Evolutionary conservation across 1,140 invertebrate genomes (phyloP).

Genomic region (Mercenaria mercenaria): DNA sequence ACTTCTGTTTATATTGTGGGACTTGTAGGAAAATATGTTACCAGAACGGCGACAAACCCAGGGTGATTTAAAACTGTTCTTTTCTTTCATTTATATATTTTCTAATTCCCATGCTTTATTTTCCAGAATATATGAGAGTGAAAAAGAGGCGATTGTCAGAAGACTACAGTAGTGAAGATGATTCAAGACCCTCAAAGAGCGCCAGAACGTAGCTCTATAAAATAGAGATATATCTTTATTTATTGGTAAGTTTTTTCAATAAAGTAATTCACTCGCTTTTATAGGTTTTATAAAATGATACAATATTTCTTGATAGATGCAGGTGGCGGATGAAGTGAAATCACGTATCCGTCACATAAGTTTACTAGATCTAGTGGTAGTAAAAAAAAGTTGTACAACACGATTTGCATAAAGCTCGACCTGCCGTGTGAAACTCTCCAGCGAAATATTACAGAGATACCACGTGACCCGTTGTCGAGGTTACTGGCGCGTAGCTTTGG

Average conservation of each 20-base stretch:
- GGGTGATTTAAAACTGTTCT: too few relatives aligned
- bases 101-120: too few relatives aligned
- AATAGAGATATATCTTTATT: conserved; percentile 4
- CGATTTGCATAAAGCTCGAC: conserved; percentile 60
- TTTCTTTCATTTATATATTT: too few relatives aligned
- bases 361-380: neutral
- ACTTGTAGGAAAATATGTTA: too few relatives aligned
- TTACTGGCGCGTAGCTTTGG: conserved; percentile 52
- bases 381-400: conserved; percentile 28
- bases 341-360: neutral
- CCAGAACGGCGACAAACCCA: too few relatives aligned
- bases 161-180: neutral
- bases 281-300: neutral
- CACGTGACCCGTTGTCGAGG: conserved; percentile 58
- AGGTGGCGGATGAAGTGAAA: too few relatives aligned
- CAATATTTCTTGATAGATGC: too few relatives aligned
- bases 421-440: conserved; percentile 51
- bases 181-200: neutral
- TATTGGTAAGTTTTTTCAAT: conserved; percentile 53
- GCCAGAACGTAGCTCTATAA: conserved; percentile 36
- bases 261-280: neutral
- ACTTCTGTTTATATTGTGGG: too few relatives aligned
- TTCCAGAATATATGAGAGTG: conserved; percentile 51
- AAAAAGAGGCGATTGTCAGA: conserved; percentile 51
- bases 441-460: conserved; percentile 7